Percentiles rank a stretch among this genome's conserved stretches.
Conservation (phyloP, 2,113 vertebrate species). For the Aphyosemion australe region DNA sequence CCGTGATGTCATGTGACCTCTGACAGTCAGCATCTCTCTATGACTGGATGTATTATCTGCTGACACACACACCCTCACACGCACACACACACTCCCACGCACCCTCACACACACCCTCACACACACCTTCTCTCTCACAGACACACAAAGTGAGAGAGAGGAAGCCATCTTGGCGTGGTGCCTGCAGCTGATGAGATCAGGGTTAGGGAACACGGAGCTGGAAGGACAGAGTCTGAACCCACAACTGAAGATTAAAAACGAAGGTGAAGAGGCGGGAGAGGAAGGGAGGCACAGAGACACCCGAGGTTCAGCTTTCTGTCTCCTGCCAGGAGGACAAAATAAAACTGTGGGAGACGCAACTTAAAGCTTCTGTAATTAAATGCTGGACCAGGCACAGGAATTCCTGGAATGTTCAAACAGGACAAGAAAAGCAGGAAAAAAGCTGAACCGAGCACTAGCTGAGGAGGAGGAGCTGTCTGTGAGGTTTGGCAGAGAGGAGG, state of each 20-base stretch:
- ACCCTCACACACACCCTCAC: no score
- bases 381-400: constrained; percentile 31
- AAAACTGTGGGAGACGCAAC: constrained; percentile 17
- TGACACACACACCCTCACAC: no score
- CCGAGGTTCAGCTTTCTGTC: constrained; percentile 25
- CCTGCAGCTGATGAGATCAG: no score
- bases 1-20: constrained; percentile 29
- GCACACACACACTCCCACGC: not conserved
- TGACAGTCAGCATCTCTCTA: constrained; percentile 3
- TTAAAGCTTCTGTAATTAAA: constrained; percentile 30
- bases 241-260: no score
- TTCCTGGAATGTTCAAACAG: constrained; percentile 52
- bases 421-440: constrained; percentile 14
- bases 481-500: constrained; percentile 24
- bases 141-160: no score
- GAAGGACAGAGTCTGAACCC: not conserved
- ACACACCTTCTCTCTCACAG: no score
- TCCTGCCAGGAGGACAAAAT: constrained; percentile 8
- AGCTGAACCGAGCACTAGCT: not conserved
- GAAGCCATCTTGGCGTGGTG: no score
- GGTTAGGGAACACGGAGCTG: not conserved
- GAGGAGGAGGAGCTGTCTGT: not conserved
- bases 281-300: constrained; percentile 10
- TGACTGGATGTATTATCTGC: constrained; percentile 23
- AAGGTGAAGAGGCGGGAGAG: not conserved